Conservation (phyloP, 2,113 vertebrate species). For the Epinephelus fuscoguttatus region DNA sequence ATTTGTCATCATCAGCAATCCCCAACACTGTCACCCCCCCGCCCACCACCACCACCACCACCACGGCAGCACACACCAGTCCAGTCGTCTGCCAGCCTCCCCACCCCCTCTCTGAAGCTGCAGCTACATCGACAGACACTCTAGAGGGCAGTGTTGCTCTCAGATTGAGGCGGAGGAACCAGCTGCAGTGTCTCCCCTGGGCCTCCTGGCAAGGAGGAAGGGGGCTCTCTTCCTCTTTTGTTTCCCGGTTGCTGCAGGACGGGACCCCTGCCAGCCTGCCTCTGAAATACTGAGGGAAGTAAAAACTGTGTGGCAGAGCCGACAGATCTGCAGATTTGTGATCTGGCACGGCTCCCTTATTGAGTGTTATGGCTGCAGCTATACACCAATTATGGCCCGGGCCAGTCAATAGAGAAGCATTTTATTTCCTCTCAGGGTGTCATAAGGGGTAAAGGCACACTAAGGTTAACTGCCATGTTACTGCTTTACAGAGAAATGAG, state of each 20-base stretch:
- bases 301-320: conserved; percentile 15
- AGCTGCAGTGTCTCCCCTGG: conserved; percentile 38
- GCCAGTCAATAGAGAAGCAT: conserved; percentile 26
- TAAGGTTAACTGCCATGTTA: neutral
- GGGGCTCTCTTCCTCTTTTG: conserved; percentile 63
- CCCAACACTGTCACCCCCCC: neutral
- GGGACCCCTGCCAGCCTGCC: conserved; percentile 41
- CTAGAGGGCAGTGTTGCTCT: conserved; percentile 74
- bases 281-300: conserved; percentile 14
- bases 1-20: conserved; percentile 39
- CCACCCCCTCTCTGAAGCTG: conserved; percentile 14
- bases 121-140: conserved; percentile 64
- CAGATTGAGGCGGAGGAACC: conserved; percentile 23
- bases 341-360: conserved; percentile 32
- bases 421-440: conserved; percentile 37
- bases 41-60: neutral
- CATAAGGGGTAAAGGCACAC: neutral
- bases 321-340: conserved; percentile 16
- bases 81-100: neutral
- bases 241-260: conserved; percentile 62
- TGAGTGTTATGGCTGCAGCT: conserved; percentile 36
- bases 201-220: conserved; percentile 23
- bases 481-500: conserved; percentile 10
- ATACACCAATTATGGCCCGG: conserved; percentile 18
- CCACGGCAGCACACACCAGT: conserved; percentile 2